These are phyloP conservation scores for Andrena dorsata DNA, from an alignment of 2,888 invertebrate species.

Conservation along the genomic window DNA sequence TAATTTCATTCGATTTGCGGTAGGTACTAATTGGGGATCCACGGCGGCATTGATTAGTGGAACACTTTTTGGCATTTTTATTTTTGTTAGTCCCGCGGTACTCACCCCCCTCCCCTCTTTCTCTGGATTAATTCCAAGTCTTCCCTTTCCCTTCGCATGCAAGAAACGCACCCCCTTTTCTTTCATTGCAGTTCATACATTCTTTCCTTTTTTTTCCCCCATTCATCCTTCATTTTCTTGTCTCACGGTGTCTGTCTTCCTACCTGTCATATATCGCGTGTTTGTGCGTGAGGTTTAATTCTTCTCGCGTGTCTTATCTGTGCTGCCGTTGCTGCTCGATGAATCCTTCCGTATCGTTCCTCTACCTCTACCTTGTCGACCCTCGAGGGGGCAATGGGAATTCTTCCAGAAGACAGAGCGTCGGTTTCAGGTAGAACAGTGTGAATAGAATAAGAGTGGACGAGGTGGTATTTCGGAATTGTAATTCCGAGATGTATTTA, in stretches of 20 bases:
- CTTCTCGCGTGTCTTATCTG: background rate
- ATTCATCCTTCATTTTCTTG: background rate
- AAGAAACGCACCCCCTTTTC: background rate
- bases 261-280: background rate
- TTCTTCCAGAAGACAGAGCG: constrained; percentile 1
- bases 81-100: constrained; percentile 59
- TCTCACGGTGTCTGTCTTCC: constrained; percentile 4
- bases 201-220: background rate
- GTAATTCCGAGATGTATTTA: no score
- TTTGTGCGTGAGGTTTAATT: background rate
- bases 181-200: background rate
- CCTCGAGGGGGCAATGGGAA: background rate
- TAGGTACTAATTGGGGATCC: constrained; percentile 71
- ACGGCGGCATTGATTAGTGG: constrained; percentile 70
- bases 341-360: background rate
- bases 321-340: background rate
- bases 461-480: no score
- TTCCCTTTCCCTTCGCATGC: background rate
- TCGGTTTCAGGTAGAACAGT: background rate
- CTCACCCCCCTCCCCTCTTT: constrained; percentile 28
- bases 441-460: no score
- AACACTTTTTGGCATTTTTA: constrained; percentile 76
- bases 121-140: background rate
- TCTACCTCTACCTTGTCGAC: background rate
- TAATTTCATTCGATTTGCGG: constrained; percentile 38